These are phyloP conservation scores for Patagioenas fasciata DNA, from an alignment of 2,113 vertebrate species.

Conservation along the genomic window DNA sequence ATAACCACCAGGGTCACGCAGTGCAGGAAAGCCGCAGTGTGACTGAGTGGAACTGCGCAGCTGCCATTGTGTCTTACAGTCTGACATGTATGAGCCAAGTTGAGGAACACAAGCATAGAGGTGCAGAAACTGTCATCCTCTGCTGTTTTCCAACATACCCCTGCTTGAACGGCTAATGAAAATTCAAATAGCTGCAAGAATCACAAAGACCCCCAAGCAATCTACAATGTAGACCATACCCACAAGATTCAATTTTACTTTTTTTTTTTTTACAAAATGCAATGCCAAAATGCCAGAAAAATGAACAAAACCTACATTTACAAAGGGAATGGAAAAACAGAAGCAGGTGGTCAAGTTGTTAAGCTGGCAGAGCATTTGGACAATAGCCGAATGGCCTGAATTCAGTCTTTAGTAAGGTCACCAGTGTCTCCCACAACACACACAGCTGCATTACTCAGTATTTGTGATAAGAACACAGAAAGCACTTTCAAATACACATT, in stretches of 20 bases:
- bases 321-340: constrained; percentile 67
- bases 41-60: rapidly evolving
- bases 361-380: constrained; percentile 58
- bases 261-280: not conserved
- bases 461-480: not conserved
- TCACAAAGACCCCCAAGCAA: not conserved
- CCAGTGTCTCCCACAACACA: not conserved
- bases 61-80: not conserved
- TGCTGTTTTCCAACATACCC: not conserved
- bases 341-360: constrained; percentile 69
- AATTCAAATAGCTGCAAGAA: not conserved
- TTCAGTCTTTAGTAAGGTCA: constrained; percentile 43
- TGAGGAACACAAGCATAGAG: not conserved
- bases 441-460: constrained; percentile 15
- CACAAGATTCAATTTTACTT: not conserved
- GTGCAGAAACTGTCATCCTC: not conserved
- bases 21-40: not conserved
- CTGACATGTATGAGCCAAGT: rapidly evolving
- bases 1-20: not conserved
- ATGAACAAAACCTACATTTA: constrained; percentile 52
- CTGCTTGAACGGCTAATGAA: not conserved
- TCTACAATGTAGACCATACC: not conserved
- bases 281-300: constrained; percentile 8
- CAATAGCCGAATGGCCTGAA: constrained; percentile 47
- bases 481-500: not conserved